Base-by-base conservation (phyloP, 1,140 invertebrate species). In the Temnothorax longispinosus region DNA sequence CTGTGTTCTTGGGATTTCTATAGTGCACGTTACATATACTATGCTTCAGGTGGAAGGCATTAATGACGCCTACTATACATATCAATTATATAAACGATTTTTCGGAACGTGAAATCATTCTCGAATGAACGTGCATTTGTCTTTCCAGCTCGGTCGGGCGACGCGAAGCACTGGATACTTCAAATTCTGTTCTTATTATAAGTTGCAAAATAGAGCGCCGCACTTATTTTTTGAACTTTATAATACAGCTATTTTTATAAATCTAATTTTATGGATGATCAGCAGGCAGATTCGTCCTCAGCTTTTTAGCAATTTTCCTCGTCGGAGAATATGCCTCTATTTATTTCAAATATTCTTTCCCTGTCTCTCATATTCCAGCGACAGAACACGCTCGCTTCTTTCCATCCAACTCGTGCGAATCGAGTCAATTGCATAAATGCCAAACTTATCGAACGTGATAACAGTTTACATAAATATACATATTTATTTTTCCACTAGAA, bases 401-500 rank as follows among this genome's bases (percentile, higher is more conserved):
- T 72, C 13, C 5, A 82, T 72, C 52, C 10, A 81, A 15, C 11
- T 71, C 35, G 15, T 82, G 27, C 27, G 58, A 69, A 44, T 69
- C 35, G 7, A 38, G 6, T n/a, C 15, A 65, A 21, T 21, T 80
- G 35, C 13, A 21, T 13, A 41, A 64, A 64, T 47, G 18, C 27
- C 6, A 64, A 78, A 54, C 8, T 69, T 27, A 41, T 69, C n/a
- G 15, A 67, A 78, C 2, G n/a, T 67, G n/a, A 80, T 56, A 69
- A 69, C 76, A 35, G 35, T 80, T 56, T 41, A 81, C 0, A 65
- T 18, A 75, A 58, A 75, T 75, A 60, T 38, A 74, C 21, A 75
- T 58, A 78, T 47, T n/a, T 64, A 71, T 81, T 71, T 81, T 81
- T 81, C 1, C 47, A 81, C 13, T 54, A 71, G 44, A 80, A 67